Conservation (phyloP, 2,888 invertebrate genomes). For the Phania funesta region DNA sequence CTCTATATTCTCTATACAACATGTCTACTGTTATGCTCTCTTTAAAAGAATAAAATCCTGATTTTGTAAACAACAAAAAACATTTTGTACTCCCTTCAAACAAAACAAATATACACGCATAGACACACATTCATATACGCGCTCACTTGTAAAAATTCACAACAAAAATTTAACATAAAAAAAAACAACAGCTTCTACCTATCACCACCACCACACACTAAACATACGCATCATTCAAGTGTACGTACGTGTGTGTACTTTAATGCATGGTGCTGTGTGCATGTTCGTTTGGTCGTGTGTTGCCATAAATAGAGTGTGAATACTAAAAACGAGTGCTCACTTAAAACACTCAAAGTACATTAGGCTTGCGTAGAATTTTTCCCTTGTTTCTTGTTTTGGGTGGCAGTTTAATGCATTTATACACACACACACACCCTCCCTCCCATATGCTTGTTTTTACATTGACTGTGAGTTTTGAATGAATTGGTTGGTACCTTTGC, state of each 20-base stretch:
- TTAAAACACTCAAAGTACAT: conserved; percentile 58
- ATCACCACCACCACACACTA: conserved; percentile 45
- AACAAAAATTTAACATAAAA: neutral
- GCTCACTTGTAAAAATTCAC: conserved; percentile 15
- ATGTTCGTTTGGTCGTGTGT: neutral
- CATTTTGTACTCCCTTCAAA: too few species aligned
- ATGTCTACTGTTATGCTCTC: neutral
- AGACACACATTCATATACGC: neutral
- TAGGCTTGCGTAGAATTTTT: conserved; percentile 55
- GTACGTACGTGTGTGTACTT: neutral
- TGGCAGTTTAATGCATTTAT: neutral
- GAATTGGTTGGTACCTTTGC: conserved; percentile 18
- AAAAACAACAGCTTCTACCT: conserved; percentile 41
- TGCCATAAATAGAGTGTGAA: neutral
- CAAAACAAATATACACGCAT: neutral
- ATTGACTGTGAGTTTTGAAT: conserved; percentile 13
- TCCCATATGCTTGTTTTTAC: neutral
- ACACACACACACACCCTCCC: neutral
- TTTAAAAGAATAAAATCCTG: neutral
- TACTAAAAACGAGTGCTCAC: conserved; percentile 28
- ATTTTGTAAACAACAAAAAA: neutral
- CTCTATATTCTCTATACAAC: too few species aligned
- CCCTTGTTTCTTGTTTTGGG: neutral
- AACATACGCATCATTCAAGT: neutral
- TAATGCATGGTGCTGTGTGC: neutral